A percentile compares a stretch with the other conserved stretches of the same genome.
Evolutionary conservation across 1,140 invertebrate species (phyloP).

Genomic region (Rhagoletis pomonella): DNA sequence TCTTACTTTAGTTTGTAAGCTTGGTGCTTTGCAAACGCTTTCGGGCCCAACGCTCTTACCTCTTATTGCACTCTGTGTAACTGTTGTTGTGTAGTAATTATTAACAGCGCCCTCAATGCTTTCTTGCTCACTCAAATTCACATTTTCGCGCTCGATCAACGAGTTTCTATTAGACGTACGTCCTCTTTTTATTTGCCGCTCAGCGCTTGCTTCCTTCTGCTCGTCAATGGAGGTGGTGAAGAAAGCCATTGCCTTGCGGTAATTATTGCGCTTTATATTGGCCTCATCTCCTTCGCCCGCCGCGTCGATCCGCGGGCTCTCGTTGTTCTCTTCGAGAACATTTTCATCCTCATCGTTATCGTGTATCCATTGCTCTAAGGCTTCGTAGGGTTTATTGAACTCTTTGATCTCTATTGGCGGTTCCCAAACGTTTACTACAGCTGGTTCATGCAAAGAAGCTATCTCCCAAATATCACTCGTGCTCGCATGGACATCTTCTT

Average conservation of each 20-base stretch:
- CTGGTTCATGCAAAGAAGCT: constrained; percentile 66
- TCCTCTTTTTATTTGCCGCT: neutral
- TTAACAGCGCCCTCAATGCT: constrained; percentile 54
- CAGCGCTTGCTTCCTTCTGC: constrained; percentile 61
- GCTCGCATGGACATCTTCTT: neutral
- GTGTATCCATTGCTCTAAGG: constrained; percentile 21
- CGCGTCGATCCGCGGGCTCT: neutral
- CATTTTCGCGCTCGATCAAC: neutral
- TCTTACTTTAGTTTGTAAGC: neutral
- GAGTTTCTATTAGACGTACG: neutral
- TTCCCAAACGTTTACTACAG: constrained; percentile 64
- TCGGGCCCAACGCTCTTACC: constrained; percentile 19
- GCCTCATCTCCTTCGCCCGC: neutral
- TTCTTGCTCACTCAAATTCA: constrained; percentile 19
- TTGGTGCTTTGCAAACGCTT: neutral
- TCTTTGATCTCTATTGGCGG: neutral
- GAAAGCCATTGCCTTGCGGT: constrained; percentile 71
- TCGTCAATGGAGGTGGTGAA: constrained; percentile 71
- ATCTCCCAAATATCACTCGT: constrained; percentile 8
- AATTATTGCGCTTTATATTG: constrained; percentile 66
- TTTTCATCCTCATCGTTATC: neutral
- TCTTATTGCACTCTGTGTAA: neutral
- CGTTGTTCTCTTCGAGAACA: neutral
- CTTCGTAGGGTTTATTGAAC: constrained; percentile 19
- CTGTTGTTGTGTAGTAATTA: neutral